Base-by-base conservation (phyloP, 2,888 invertebrate species). In the Clanis bilineata region DNA sequence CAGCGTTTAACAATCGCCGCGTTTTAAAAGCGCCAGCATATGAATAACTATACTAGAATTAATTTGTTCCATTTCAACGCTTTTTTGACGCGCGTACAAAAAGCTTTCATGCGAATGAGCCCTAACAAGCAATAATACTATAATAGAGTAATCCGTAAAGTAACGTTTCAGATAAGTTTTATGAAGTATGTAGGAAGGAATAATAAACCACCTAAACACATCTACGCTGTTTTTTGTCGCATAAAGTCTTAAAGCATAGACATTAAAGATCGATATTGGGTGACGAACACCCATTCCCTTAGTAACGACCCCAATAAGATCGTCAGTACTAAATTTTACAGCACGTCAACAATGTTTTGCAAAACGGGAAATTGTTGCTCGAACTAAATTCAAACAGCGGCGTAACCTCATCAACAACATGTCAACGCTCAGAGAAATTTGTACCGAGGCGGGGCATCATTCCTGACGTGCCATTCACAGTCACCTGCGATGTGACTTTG, bases 391-490 rank as follows among this genome's bases (percentile, higher is more conserved):
- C 62, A 65, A 72, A 67, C 60, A 61, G 58, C 58, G 60, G 25
- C 62, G 65, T 69, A 72, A 67, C 66, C 62, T 67, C 65, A 68
- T 66, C 67, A 67, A 71, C 68, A 64, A 63, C 57, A 66, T 71
- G 69, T 76, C 73, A 73, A 70, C 71, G 66, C 63, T 64, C 55
- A 66, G 68, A 71, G 73, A 72, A 76, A 77, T 74, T 75, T 74
- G 69, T 72, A 69, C 68, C 62, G 59, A 62, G 61, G 60, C 63
- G 64, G 61, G 57, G 64, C 66, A 57, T 64, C 70, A 66, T 72
- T 58, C 74, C 71, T 56, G 62, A 66, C 60, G 60, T 57, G 63
- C 62, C 60, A 59, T 60, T 54, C 51, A 56, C 54, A 58, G 63
- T 63, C 69, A 70, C 61, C 58, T 56, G 41, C 63, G 60, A 62